phyloP scores from a whole-genome alignment of 2,888 invertebrate species.

The Pollenia labialis region DNA sequence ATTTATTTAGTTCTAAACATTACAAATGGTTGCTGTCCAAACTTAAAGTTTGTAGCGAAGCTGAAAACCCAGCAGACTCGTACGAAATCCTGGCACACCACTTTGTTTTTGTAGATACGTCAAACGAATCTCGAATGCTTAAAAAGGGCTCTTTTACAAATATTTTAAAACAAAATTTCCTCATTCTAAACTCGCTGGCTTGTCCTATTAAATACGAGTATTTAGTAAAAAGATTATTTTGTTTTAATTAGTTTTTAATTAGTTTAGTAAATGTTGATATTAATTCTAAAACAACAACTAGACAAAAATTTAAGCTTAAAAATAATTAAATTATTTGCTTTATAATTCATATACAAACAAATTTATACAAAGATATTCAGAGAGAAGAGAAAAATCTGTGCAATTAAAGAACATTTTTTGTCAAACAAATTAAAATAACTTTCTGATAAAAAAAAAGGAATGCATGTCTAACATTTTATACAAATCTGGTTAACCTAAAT shows the following conservation, averaged over 20 bases:
- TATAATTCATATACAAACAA: background rate
- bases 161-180: conserved; percentile 10
- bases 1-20: background rate
- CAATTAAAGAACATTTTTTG: conserved; percentile 55
- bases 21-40: conserved; percentile 18
- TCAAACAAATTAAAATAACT: conserved; percentile 51
- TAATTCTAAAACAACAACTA: conserved; percentile 24
- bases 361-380: conserved; percentile 2
- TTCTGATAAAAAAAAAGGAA: conserved; percentile 46
- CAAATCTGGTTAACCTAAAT: conserved; percentile 68
- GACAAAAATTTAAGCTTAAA: background rate
- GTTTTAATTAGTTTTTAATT: background rate
- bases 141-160: background rate
- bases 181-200: conserved; percentile 54
- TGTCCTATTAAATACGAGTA: background rate
- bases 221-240: background rate
- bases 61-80: background rate
- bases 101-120: background rate
- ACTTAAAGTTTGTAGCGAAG: conserved; percentile 25
- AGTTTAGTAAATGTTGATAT: conserved; percentile 11
- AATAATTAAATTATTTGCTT: background rate
- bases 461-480: conserved; percentile 34
- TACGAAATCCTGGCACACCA: background rate
- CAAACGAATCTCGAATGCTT: conserved; percentile 68
- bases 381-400: conserved; percentile 57